Conservation (phyloP, 2,888 invertebrate genomes). For the Terebella lapidaria region DNA sequence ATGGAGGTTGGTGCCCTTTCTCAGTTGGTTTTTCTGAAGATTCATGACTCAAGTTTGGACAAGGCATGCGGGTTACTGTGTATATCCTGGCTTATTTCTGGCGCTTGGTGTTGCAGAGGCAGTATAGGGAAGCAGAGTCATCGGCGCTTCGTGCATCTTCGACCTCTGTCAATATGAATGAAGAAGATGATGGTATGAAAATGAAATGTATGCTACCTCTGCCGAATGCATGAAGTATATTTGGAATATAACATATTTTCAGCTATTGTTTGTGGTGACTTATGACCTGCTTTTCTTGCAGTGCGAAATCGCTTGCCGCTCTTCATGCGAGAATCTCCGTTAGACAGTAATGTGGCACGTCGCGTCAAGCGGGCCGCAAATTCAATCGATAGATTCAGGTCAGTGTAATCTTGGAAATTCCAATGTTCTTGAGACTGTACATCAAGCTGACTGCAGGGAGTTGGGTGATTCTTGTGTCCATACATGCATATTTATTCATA, state of each 20-base stretch:
- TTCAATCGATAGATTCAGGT: constrained; percentile 68
- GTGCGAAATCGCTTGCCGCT: constrained; percentile 60
- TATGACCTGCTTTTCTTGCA: too few relatives aligned
- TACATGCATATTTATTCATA: neutral
- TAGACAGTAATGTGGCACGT: constrained; percentile 70
- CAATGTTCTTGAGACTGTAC: neutral
- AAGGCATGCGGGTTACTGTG: too few relatives aligned
- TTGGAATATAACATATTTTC: too few relatives aligned
- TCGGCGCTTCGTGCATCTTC: constrained; percentile 58
- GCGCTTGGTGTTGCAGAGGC: constrained; percentile 59
- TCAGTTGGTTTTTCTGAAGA: neutral
- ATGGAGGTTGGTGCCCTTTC: constrained; percentile 55
- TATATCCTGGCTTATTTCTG: too few relatives aligned
- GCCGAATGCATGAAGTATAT: too few relatives aligned
- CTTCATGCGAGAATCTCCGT: constrained; percentile 70
- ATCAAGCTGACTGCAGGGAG: neutral
- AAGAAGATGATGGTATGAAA: constrained; percentile 64
- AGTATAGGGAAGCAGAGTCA: constrained; percentile 61
- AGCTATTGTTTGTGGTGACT: too few relatives aligned
- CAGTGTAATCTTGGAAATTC: too few relatives aligned
- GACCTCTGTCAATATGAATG: constrained; percentile 60
- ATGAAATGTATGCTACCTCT: too few relatives aligned
- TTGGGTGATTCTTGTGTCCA: neutral
- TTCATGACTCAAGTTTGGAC: too few relatives aligned
- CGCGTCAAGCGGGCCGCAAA: constrained; percentile 74